phyloP scores from a whole-genome alignment of 2,888 invertebrate species.

The Taphrorychus bicolor region DNA sequence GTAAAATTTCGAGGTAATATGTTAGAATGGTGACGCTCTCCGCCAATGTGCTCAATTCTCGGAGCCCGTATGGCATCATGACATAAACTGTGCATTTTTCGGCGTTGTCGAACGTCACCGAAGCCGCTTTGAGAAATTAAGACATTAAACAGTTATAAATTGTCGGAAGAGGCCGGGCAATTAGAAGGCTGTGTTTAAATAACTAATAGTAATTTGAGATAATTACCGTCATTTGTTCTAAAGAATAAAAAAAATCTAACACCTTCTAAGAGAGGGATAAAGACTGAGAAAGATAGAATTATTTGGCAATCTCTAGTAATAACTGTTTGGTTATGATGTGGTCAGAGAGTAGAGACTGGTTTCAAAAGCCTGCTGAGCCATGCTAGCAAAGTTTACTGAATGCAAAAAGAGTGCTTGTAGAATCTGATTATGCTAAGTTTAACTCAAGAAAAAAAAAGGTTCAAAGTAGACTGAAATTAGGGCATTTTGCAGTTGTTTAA shows the following conservation, averaged over 20 bases:
- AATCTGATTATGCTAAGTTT: too few species aligned
- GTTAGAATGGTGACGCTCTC: background rate
- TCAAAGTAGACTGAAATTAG: too few species aligned
- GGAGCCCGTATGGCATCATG: constrained; percentile 5
- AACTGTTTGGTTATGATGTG: too few species aligned
- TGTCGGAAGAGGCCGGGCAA: constrained; percentile 24
- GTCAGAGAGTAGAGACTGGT: too few species aligned
- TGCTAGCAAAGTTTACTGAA: too few species aligned
- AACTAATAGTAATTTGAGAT: constrained; percentile 30
- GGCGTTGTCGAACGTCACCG: constrained; percentile 23
- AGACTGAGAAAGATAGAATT: too few species aligned
- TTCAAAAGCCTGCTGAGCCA: too few species aligned
- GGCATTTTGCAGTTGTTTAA: too few species aligned
- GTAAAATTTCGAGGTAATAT: background rate
- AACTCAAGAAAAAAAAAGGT: too few species aligned
- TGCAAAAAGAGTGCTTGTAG: too few species aligned
- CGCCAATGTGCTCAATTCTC: constrained; percentile 12
- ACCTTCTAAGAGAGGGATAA: too few species aligned
- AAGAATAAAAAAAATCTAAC: background rate
- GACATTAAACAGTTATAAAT: constrained; percentile 41
- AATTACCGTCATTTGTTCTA: constrained; percentile 26
- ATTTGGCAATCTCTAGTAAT: too few species aligned
- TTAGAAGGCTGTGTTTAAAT: constrained; percentile 27
- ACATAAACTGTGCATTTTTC: constrained; percentile 27
- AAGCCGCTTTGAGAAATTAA: constrained; percentile 38